Evolutionary conservation across 2,888 invertebrate species (phyloP), one percentile per base, ranked within the genome.

Genomic region (Apodemia hepburni): DNA sequence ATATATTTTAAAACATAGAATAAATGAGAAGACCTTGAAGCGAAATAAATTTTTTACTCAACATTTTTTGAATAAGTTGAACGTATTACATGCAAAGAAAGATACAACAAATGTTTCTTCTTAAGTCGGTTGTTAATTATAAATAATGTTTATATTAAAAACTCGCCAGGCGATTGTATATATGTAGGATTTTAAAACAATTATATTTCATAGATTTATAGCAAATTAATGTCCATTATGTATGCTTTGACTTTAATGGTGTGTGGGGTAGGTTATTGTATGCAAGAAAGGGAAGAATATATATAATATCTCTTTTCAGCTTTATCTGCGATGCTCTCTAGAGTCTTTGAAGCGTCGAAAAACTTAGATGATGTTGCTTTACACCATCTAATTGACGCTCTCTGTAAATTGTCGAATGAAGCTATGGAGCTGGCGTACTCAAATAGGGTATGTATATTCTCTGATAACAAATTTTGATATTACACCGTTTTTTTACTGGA

Each of bases 341-440:
- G 97, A 66, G 93, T 99, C 6, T 99, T 99, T 81, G 98, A 99
- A 86, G 97, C 98, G 42, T 98, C 98, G 68, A 97, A 97, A 86
- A 96, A 96, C 82, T 92, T 99, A 70, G 97, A 98, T 81, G 98
- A 99, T 80, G 97, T 97, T 3, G 98, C 98, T 2, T 87, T 99
- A 5, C 98, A 99, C 85, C 98, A 99, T 82, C 92, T 99, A 45
- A 98, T 99, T 62, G 98, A 99, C 81, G 99, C 99, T 0, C 92
- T 99, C 0, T 98, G 98, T 79, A 98, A 98, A 85, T 92, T 99
- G 22, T 98, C 98, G 0, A 96, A 97, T 68, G 99, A 99, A 83
- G 98, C 98, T 29, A 98, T 99, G 98, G 98, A 99, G 76, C 87
- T 98, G 64, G 98, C 98, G 0, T 98, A 98, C 84, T 96, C 97